Evolutionary conservation across 2,797 vertebrate species (phyloP).

Genomic region (Sebastes iracundus): DNA sequence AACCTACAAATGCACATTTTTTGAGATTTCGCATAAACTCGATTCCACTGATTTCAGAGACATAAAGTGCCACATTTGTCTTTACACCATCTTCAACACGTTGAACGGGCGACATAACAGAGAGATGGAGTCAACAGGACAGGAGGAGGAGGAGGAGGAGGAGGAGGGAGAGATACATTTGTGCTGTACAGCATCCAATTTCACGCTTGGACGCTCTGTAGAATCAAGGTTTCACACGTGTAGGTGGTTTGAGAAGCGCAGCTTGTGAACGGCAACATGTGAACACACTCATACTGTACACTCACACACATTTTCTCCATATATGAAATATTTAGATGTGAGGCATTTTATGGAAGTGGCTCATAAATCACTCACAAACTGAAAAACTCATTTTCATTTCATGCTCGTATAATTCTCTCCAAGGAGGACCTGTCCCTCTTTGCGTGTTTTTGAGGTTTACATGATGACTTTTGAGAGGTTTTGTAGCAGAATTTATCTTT

Average conservation of each 20-base stretch:
- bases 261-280: constrained; percentile 33
- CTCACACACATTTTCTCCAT: not conserved
- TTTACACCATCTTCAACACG: constrained; percentile 8
- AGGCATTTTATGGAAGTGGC: not conserved
- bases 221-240: constrained; percentile 69
- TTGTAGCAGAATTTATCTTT: not conserved
- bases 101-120: not conserved
- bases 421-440: not conserved
- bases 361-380: not conserved
- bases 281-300: not conserved
- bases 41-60: not conserved
- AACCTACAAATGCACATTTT: not conserved
- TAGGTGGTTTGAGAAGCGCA: constrained; percentile 54
- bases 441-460: not conserved
- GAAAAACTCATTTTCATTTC: not conserved
- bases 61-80: constrained; percentile 8
- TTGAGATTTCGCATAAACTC: not conserved
- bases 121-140: constrained; percentile 6
- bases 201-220: constrained; percentile 66
- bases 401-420: not conserved
- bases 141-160: constrained; percentile 13
- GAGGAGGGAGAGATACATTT: constrained; percentile 49
- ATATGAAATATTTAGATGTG: not conserved
- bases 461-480: not conserved
- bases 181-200: constrained; percentile 73